Percentiles rank a stretch among this genome's conserved stretches.
phyloP scores from a whole-genome alignment of 2,113 vertebrate species.

The Limanda limanda region DNA sequence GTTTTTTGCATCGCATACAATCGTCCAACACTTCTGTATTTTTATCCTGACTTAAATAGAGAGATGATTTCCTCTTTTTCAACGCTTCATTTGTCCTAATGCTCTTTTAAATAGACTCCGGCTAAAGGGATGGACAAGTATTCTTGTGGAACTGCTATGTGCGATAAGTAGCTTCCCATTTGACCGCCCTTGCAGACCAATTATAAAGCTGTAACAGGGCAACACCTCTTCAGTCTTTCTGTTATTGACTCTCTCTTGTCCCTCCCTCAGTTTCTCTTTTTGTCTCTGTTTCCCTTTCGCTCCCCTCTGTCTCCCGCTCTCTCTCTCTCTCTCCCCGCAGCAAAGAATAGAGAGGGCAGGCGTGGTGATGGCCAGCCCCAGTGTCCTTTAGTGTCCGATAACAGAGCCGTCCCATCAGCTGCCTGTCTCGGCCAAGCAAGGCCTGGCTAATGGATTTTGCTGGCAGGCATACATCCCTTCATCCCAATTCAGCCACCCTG shows the following conservation, averaged over 20 bases:
- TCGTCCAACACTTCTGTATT: constrained; percentile 40
- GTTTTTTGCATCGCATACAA: constrained; percentile 39
- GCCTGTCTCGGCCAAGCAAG: constrained; percentile 71
- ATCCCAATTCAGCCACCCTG: constrained; percentile 76
- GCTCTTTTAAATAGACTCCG: constrained; percentile 66
- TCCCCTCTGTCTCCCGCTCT: constrained; percentile 37
- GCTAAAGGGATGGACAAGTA: constrained; percentile 68
- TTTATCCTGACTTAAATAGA: constrained; percentile 55
- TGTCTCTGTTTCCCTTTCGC: constrained; percentile 60
- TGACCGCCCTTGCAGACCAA: constrained; percentile 78
- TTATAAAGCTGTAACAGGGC: constrained; percentile 77
- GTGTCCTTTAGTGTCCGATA: constrained; percentile 85
- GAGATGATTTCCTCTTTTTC: constrained; percentile 59
- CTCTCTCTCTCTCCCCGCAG: constrained; percentile 50
- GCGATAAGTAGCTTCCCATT: constrained; percentile 77
- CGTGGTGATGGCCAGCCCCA: constrained; percentile 67
- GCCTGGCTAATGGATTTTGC: constrained; percentile 85
- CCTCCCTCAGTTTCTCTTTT: constrained; percentile 64
- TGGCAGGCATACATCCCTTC: constrained; percentile 84
- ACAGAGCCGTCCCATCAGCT: constrained; percentile 77
- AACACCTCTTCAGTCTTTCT: constrained; percentile 72
- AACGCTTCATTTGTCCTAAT: constrained; percentile 72
- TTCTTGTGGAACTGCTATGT: constrained; percentile 69
- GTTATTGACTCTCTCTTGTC: constrained; percentile 69
- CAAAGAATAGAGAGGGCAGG: constrained; percentile 66